Percentiles rank a stretch among this genome's conserved stretches.
phyloP scores from a whole-genome alignment of 1,140 invertebrate genomes.

The Drosophila obscura region DNA sequence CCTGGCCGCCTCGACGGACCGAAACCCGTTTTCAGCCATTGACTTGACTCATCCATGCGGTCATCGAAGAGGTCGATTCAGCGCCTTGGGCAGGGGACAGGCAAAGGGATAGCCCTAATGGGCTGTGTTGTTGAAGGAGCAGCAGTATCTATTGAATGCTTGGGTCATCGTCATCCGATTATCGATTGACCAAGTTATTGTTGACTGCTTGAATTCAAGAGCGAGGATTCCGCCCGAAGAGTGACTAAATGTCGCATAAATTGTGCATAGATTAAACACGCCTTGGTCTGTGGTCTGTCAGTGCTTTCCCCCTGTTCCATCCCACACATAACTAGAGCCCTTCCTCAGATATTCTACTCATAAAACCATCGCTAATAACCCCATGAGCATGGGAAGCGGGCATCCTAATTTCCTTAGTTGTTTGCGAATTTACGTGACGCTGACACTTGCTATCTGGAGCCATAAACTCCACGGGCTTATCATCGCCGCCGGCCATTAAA shows the following conservation, averaged over 20 bases:
- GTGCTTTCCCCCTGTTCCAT: neutral
- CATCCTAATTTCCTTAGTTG: conserved; percentile 33
- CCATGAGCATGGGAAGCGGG: conserved; percentile 20
- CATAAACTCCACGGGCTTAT: conserved; percentile 74
- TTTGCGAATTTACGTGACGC: conserved; percentile 64
- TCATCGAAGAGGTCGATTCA: conserved; percentile 49
- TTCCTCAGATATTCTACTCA: conserved; percentile 7
- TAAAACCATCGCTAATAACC: conserved; percentile 39
- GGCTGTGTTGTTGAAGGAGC: conserved; percentile 43
- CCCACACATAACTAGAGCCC: conserved; percentile 19
- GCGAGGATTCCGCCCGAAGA: conserved; percentile 29
- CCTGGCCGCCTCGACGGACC: neutral
- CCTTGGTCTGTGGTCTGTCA: conserved; percentile 13
- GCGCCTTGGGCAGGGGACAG: conserved; percentile 4
- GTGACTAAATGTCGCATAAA: conserved; percentile 33
- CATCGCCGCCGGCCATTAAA: conserved; percentile 64
- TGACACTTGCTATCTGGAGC: conserved; percentile 78
- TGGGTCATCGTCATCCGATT: conserved; percentile 58
- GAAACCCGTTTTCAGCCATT: conserved; percentile 47
- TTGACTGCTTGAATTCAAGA: conserved; percentile 38
- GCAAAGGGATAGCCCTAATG: conserved; percentile 37
- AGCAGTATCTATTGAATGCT: conserved; percentile 27
- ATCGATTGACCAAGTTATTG: conserved; percentile 71
- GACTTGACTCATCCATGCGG: conserved; percentile 65
- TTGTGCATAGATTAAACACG: conserved; percentile 41